These are phyloP conservation scores for Apogon hyalosoma DNA, from an alignment of 2,797 vertebrate species.

Conservation along the genomic window DNA sequence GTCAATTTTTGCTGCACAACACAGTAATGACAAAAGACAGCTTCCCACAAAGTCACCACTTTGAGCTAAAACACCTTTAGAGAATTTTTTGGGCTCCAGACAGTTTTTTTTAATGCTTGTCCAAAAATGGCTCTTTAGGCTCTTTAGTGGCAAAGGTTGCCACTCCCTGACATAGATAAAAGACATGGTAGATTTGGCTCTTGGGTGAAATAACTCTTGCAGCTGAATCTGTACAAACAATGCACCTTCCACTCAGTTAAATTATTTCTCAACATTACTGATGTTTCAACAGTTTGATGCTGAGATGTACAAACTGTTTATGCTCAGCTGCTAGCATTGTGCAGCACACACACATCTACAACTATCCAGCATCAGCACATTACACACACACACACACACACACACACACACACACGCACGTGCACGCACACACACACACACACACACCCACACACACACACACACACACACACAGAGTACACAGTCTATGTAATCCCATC, in stretches of 20 bases:
- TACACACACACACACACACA: no score
- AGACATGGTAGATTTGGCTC: background rate
- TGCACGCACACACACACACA: constrained; percentile 1
- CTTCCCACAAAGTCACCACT: no score
- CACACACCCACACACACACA: no score
- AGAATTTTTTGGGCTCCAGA: no score
- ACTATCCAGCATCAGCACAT: background rate
- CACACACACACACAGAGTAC: constrained; percentile 8
- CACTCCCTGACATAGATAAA: no score
- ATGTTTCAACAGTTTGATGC: constrained; percentile 6
- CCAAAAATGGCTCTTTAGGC: no score
- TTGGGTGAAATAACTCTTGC: constrained; percentile 4
- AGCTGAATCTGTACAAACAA: background rate
- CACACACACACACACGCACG: no score
- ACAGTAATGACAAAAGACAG: no score
- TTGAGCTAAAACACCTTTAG: no score
- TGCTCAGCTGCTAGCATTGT: constrained; percentile 20
- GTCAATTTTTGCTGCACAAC: no score
- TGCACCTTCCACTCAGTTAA: background rate
- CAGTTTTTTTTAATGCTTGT: no score
- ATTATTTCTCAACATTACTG: background rate
- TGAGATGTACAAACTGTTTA: constrained; percentile 1
- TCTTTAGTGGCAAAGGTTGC: no score
- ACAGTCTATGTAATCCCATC: constrained; percentile 65
- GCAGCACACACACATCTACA: constrained; percentile 9